Evolutionary conservation across 2,888 invertebrate species (phyloP), one percentile per base, ranked within the genome.

Genomic region (Horisme vitalbata): DNA sequence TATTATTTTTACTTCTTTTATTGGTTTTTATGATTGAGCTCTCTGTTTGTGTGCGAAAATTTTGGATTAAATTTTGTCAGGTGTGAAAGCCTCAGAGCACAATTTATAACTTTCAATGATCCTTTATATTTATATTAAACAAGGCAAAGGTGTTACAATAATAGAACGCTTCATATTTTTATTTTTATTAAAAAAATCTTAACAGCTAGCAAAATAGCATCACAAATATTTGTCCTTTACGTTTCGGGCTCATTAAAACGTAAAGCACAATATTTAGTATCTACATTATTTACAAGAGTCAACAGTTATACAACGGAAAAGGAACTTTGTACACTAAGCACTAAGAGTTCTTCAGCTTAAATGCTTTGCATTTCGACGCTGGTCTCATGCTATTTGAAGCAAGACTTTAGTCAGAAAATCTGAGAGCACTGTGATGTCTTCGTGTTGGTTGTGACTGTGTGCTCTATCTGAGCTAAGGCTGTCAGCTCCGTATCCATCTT

Each of bases 361-460:
- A 86, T 68, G 60, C 65, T 79, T 60, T 87, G 80, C 77, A 85
- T 78, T 63, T 87, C 87, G 13, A 84, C 63, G 68, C 71, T 75
- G 49, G 68, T 58, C 58, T 87, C 83, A 23, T 83, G 88, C 84
- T 88, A 88, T 82, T 87, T 86, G 50, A 73, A 88, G 68, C 89
- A 89, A 30, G 76, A 65, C 63, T 85, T 88, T 89, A 89, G 88
- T 89, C 89, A 88, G 86, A 89, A 88, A 85, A 88, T 83, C 65
- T 89, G 89, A 0, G 89, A 92, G 60, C 92, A 91, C 59, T 91
- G 91, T 1, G 89, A 88, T 0, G 87, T 85, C 33, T 90, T 90
- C 9, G 90, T 87, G 63, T 75, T 89, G 0, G 65, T 82, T 43
- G 77, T 90, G 1, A 74, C 85, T 9, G 79, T 91, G 66, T 71